phyloP scores from a whole-genome alignment of 2,113 vertebrate species.

The Aspiorhynchus laticeps region DNA sequence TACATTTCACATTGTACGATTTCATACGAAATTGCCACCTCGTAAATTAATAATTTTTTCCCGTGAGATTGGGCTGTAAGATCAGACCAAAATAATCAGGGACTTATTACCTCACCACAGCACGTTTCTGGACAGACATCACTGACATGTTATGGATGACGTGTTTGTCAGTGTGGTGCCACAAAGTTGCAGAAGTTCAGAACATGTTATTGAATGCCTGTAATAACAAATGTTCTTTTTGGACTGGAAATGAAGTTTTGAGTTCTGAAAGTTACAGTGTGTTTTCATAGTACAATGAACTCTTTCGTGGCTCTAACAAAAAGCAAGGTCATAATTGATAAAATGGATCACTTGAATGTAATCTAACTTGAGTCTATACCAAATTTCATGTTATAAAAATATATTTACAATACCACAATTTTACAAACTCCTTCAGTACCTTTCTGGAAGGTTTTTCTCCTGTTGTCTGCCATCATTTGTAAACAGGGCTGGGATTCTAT shows the following conservation, averaged over 20 bases:
- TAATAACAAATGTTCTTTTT: background rate
- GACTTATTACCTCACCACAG: background rate
- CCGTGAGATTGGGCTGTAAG: no score
- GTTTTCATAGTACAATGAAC: background rate
- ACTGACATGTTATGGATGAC: background rate
- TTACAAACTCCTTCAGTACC: conserved; percentile 73
- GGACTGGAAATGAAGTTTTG: background rate
- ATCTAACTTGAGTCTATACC: background rate
- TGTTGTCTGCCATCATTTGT: conserved; percentile 87
- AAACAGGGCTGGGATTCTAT: conserved; percentile 87
- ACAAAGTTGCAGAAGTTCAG: background rate
- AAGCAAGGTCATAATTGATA: background rate
- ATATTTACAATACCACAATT: background rate
- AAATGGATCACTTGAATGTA: background rate
- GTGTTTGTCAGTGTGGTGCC: background rate
- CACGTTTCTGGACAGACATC: background rate
- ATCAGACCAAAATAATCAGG: background rate
- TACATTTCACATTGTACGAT: no score
- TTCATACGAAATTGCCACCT: no score
- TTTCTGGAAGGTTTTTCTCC: conserved; percentile 79
- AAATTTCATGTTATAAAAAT: background rate
- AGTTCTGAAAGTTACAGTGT: background rate
- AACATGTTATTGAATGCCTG: background rate
- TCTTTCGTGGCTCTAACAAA: background rate
- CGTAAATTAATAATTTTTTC: no score